A percentile compares a stretch with the other conserved stretches of the same genome.
Evolutionary conservation across 1,140 invertebrate species (phyloP).

Genomic region (Lepidurus packardi): DNA sequence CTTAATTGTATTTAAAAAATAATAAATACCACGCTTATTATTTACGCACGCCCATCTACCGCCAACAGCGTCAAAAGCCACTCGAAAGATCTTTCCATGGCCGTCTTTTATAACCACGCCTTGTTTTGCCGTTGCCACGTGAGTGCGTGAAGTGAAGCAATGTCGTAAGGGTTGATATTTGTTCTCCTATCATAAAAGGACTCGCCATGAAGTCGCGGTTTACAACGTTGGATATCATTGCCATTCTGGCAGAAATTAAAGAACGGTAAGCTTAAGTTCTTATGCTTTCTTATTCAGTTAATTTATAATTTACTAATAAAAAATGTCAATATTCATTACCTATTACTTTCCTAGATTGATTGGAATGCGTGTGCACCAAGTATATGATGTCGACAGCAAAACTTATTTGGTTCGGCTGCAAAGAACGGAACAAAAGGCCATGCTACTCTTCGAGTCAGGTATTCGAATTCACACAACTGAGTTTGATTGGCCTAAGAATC

Average conservation of each 20-base stretch:
- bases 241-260: constrained; percentile 50
- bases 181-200: background rate
- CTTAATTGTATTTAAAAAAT: too few species aligned
- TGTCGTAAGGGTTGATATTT: background rate
- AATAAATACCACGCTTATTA: too few species aligned
- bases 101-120: background rate
- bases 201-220: constrained; percentile 53
- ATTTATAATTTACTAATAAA: constrained; percentile 30
- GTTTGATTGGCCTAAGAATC: constrained; percentile 98
- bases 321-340: background rate
- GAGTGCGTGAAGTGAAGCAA: background rate
- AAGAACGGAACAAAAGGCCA: constrained; percentile 70
- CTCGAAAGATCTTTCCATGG: background rate
- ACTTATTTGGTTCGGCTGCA: constrained; percentile 91
- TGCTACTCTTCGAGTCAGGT: constrained; percentile 91
- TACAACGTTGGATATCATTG: constrained; percentile 55
- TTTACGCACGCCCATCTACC: too few species aligned
- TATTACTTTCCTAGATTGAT: constrained; percentile 57
- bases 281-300: background rate
- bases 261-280: constrained; percentile 32
- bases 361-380: constrained; percentile 90
- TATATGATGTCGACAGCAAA: constrained; percentile 96
- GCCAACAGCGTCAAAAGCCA: too few species aligned
- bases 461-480: constrained; percentile 86
- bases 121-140: background rate